Base-by-base conservation (phyloP, 1,140 invertebrate genomes). In the Drosophila albomicans region DNA sequence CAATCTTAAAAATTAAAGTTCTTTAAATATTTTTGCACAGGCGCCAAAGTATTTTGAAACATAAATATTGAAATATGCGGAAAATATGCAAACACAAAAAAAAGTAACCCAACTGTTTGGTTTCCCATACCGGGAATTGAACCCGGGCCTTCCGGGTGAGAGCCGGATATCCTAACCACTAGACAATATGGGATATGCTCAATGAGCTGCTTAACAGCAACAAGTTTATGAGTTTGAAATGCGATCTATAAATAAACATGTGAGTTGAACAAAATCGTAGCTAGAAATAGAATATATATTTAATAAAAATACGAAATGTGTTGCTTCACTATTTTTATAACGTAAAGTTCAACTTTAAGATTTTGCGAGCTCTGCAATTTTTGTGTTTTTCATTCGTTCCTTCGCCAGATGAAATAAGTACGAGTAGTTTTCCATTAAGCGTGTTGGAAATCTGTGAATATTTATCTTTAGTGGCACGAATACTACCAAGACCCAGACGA, bases 121-220 rank as follows among this genome's bases (percentile, higher is more conserved):
- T 25, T 25, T 96, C 95, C 95, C 95, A 94, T 96, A 95, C 96
- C 95, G 95, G 96, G 95, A 96, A 96, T 96, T 95, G 95, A 96
- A 96, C 95, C 95, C 95, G 95, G 95, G 95, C 95, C 95, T 95
- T 94, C 95, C 95, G 95, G 95, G 95, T 96, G 95, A 96, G 94
- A 96, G 95, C 95, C 95, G 95, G 95, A 94, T 95, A 96, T 96
- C 95, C 95, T 96, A 96, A 95, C 95, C 95, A 96, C 95, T 96
- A 96, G 95, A 94, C 94, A 93, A 94, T 94, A 94, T 93, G 93
- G 94, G 93, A 93, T n/a, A n/a, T 57, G 35, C 16, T 4, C 8
- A n/a, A 5, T 0, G 3, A 11, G 1, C 10, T 7, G 32, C 5
- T 28, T 6, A 38, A 38, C 4, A 5, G 13, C 32, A 57, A 41